These are phyloP conservation scores for Trogon surrucura DNA, from an alignment of 2,113 vertebrate species.

Conservation along the genomic window DNA sequence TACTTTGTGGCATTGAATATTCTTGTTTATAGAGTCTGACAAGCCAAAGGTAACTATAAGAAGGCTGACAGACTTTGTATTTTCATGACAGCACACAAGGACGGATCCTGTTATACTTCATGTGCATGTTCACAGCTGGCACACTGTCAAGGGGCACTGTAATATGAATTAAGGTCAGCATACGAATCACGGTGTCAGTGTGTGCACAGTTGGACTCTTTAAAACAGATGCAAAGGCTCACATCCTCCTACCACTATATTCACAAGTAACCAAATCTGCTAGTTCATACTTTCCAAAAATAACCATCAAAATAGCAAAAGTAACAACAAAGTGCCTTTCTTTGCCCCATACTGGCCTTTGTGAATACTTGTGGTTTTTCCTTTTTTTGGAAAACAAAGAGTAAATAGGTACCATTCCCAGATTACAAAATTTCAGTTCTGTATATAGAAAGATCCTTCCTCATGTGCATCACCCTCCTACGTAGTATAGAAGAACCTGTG, in stretches of 20 bases:
- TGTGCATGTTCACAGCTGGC: constrained; percentile 27
- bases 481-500: background rate
- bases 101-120: background rate
- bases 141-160: constrained; percentile 30
- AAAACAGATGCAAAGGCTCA: background rate
- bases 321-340: background rate
- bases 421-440: background rate
- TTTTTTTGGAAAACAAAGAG: background rate
- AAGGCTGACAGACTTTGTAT: background rate
- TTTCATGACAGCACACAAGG: constrained; percentile 6
- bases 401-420: background rate
- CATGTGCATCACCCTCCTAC: accelerated
- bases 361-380: background rate
- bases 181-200: background rate
- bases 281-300: background rate
- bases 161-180: constrained; percentile 47
- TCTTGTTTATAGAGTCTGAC: background rate
- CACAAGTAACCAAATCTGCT: background rate
- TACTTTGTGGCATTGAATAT: background rate
- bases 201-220: background rate
- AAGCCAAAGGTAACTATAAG: background rate
- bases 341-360: background rate
- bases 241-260: background rate
- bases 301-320: background rate
- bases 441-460: background rate